Evolutionary conservation across 2,113 vertebrate genomes (phyloP).

Genomic region (Atlantisia rogersi): DNA sequence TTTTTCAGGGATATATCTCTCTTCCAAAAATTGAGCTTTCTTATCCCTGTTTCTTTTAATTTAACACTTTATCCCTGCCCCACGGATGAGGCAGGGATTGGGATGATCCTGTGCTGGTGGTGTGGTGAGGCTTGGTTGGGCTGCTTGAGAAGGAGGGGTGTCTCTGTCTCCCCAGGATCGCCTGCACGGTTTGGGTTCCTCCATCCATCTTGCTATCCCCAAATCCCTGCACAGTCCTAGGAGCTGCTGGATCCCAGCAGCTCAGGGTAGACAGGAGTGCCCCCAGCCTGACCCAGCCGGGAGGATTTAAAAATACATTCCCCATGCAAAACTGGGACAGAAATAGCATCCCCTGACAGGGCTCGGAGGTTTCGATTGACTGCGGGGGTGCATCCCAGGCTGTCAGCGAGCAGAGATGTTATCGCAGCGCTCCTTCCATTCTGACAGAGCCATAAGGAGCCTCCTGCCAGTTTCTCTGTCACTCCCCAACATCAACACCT

Average conservation of each 20-base stretch:
- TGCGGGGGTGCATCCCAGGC: not conserved
- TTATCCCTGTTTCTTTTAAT: not conserved
- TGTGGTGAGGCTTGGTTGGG: not conserved
- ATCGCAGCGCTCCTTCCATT: not conserved
- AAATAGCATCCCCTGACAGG: not conserved
- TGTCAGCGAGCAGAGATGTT: not conserved
- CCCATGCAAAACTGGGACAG: not conserved
- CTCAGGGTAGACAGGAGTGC: not conserved
- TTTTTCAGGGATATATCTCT: not conserved
- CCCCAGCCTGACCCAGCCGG: not conserved
- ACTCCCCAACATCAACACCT: not conserved
- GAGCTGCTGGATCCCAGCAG: not conserved
- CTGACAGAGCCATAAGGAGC: not conserved
- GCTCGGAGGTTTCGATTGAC: not conserved
- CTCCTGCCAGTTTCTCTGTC: not conserved
- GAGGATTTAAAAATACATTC: not conserved
- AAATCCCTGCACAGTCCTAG: not conserved
- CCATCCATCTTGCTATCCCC: not conserved
- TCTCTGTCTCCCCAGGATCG: accelerated
- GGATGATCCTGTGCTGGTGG: not conserved
- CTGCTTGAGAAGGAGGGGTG: not conserved
- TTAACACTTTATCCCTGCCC: not conserved
- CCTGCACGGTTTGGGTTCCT: not conserved
- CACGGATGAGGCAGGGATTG: too few relatives aligned
- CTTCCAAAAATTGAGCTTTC: not conserved